Evolutionary conservation across 2,888 invertebrate species (phyloP), one percentile per base, ranked within the genome.

Genomic region (Drepana falcataria): DNA sequence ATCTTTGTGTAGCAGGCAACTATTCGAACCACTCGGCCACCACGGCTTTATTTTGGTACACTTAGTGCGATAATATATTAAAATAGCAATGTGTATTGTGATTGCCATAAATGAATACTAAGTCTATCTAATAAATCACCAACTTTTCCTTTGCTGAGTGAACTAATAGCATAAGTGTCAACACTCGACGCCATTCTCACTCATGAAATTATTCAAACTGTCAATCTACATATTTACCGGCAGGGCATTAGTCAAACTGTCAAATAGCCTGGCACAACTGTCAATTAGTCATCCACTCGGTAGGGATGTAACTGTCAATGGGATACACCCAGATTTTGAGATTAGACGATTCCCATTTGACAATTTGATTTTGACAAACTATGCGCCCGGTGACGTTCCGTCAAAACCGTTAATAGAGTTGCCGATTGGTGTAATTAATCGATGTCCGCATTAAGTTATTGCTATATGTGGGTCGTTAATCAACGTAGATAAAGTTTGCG

Each of bases 161-260:
- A 64, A 66, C 64, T 69, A 74, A 66, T 72, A 63, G 61, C 60
- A 49, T 55, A 56, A 60, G 64, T 66, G 77, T 74, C 79, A 78
- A 81, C 83, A 77, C 71, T 73, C 71, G 77, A 76, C 74, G 72
- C 65, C 67, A 67, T 60, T 77, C 78, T 75, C n/a, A n/a, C n/a
- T n/a, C n/a, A n/a, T n/a, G n/a, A n/a, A n/a, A n/a, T 77, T 74
- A 81, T 82, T 81, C 78, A 75, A 78, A 78, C 37, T 75, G 73
- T 79, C 81, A 72, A 81, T 76, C 70, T 69, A 73, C 77, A 73
- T 73, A 69, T 67, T 60, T 56, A 55, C 67, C 75, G 81, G 80
- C 74, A 77, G 72, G 80, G 71, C 89, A 90, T 90, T 86, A 87
- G 83, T 90, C 88, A 89, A 86, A 73, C 81, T 86, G 89, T 88